Evolutionary conservation across 2,113 vertebrate species (phyloP), one percentile per base, ranked within the genome.

Genomic region (Cichladusa arquata): DNA sequence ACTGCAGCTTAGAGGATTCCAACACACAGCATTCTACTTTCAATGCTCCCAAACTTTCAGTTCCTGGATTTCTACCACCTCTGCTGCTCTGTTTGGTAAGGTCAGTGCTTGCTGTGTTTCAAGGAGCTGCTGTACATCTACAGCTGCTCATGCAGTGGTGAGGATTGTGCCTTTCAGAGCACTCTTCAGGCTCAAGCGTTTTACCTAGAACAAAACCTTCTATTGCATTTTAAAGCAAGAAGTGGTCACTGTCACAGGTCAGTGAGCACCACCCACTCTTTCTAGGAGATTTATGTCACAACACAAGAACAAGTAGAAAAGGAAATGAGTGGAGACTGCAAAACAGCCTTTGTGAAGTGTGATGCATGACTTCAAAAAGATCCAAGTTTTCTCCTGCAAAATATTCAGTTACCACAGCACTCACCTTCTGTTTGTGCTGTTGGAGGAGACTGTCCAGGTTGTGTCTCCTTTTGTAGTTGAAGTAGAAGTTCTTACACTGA

Each of bases 401-500:
- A 70, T 14, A 81, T 2, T 51, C 20, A 7, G 1, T 10, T 45
- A 5, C 29, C 38, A 56, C 25, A 22, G 60, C 6, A 53, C 36
- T 91, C 92, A 98, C 98, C 95, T 98, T 98, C 95, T 99, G 98
- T 82, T 99, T 99, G 97, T 99, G 99, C 95, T 99, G 99, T 86
- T 99, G 99, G 24, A 99, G 98, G 29, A 99, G 98, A 93, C 99
- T 99, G 96, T 99, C 99, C 84, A 99, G 98, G 86, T 99, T 99
- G 94, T 99, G 99, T 45, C 99, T 98, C 90, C 99, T 98, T 97
- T 99, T 99, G 91, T 99, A 99, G 94, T 99, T 99, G 95, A 99
- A 99, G 95, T 99, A 99, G 96, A 99, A 99, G 97, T 99, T 99
- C 97, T 99, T 99, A 97, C 99, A 99, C 77, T 99, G 99, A 33